Evolutionary conservation across 1,140 invertebrate species (phyloP).

Genomic region (Limonius californicus): DNA sequence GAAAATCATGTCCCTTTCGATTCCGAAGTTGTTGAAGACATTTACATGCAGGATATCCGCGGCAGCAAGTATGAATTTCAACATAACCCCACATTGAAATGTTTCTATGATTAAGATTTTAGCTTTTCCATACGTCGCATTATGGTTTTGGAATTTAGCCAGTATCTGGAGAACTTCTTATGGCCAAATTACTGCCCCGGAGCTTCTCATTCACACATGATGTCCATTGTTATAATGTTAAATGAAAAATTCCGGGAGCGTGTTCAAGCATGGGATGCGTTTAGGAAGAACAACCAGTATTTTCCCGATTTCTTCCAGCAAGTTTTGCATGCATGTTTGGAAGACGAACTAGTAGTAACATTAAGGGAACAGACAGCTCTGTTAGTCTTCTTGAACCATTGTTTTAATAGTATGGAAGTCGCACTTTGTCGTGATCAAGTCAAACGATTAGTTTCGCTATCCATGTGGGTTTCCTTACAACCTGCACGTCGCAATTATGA

Average conservation of each 20-base stretch:
- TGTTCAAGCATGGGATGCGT: constrained; percentile 92
- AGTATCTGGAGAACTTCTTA: constrained; percentile 94
- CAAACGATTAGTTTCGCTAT: constrained; percentile 86
- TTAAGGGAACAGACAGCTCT: constrained; percentile 83
- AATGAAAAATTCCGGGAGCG: constrained; percentile 98
- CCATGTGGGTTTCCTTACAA: constrained; percentile 91
- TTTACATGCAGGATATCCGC: constrained; percentile 77
- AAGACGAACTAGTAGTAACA: constrained; percentile 49
- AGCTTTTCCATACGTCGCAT: constrained; percentile 83
- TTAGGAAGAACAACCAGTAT: constrained; percentile 74
- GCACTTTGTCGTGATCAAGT: constrained; percentile 89
- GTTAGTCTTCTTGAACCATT: constrained; percentile 91
- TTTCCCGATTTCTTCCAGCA: constrained; percentile 87
- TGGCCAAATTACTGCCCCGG: constrained; percentile 89
- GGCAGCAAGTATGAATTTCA: constrained; percentile 57
- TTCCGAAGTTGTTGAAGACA: constrained; percentile 71
- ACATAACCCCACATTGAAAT: constrained; percentile 3
- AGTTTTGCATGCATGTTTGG: constrained; percentile 70
- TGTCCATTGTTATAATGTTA: constrained; percentile 95
- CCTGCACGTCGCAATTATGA: constrained; percentile 78
- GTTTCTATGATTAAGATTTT: too few relatives aligned
- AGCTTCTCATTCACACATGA: constrained; percentile 75
- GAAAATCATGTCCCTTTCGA: constrained; percentile 67
- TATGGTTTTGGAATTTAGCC: constrained; percentile 95
- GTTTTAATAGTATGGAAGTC: constrained; percentile 96